Percentiles rank a stretch among this genome's conserved stretches.
phyloP scores from a whole-genome alignment of 2,888 invertebrate genomes.

The Lasioglossum marginatum region DNA sequence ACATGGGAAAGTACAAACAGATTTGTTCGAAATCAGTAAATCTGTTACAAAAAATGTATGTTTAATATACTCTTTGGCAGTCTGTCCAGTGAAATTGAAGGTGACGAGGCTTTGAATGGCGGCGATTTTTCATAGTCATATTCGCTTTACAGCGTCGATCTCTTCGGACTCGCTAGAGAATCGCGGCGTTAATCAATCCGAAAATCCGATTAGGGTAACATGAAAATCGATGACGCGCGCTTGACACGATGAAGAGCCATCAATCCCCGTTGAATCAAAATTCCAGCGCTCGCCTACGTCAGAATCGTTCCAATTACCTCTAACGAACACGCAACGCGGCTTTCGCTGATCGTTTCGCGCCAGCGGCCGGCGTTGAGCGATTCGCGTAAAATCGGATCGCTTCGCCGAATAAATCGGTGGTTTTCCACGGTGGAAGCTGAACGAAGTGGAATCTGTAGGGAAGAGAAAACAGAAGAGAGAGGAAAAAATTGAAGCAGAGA shows the following conservation, averaged over 20 bases:
- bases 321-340: neutral
- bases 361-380: neutral
- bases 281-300: neutral
- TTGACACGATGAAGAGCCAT: conserved; percentile 16
- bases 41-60: neutral
- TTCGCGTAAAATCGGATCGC: neutral
- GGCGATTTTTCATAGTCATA: conserved; percentile 5
- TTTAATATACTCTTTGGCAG: neutral
- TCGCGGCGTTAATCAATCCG: neutral
- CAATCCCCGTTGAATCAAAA: neutral
- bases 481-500: conserved; percentile 25
- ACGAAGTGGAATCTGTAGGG: neutral
- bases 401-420: neutral
- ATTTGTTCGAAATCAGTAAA: neutral
- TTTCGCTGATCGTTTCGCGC: neutral
- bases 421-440: neutral
- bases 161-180: neutral
- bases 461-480: neutral
- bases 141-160: neutral
- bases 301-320: conserved; percentile 4
- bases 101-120: neutral
- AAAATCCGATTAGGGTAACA: neutral
- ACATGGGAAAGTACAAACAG: neutral
- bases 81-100: neutral
- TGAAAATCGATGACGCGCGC: conserved; percentile 8